phyloP scores from a whole-genome alignment of 1,140 invertebrate genomes.

The Drosophila nannoptera region DNA sequence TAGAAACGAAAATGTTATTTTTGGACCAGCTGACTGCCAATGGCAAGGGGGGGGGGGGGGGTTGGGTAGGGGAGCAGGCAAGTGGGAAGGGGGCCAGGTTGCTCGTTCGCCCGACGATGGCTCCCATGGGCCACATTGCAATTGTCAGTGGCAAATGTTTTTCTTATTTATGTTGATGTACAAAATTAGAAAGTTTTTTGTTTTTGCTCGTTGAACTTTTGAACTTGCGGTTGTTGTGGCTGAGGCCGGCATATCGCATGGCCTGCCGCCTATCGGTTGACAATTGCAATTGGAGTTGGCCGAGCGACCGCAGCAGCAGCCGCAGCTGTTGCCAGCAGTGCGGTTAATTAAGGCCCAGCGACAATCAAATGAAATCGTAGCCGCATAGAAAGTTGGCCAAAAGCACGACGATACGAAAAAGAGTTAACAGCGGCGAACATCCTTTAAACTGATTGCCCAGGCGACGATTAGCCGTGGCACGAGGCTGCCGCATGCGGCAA shows the following conservation, averaged over 20 bases:
- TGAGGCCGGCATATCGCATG: slow-evolving; percentile 39
- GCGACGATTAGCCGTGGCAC: slow-evolving; percentile 43
- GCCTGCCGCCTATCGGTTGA: slow-evolving; percentile 55
- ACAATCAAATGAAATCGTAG: slow-evolving; percentile 52
- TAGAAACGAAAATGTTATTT: slow-evolving; percentile 26
- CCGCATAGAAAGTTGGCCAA: slow-evolving; percentile 52
- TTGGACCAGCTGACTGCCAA: slow-evolving; percentile 16
- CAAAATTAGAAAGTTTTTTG: slow-evolving; percentile 46
- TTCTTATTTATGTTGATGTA: slow-evolving; percentile 46
- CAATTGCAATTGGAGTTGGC: slow-evolving; percentile 57
- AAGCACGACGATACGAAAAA: not conserved
- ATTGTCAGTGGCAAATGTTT: slow-evolving; percentile 52
- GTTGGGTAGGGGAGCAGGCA: no score
- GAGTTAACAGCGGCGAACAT: slow-evolving; percentile 7
- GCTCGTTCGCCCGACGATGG: slow-evolving; percentile 9
- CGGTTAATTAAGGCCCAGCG: slow-evolving; percentile 58
- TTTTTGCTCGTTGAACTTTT: slow-evolving; percentile 45
- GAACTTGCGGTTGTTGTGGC: slow-evolving; percentile 55
- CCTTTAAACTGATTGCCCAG: slow-evolving; percentile 24
- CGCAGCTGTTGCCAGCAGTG: slow-evolving; percentile 30
- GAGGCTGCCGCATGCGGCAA: slow-evolving; percentile 42
- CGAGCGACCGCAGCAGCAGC: slow-evolving; percentile 52
- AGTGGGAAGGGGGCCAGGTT: not conserved
- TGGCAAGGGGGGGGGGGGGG: no score
- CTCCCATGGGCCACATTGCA: slow-evolving; percentile 47